Conservation (phyloP, 1,140 invertebrate genomes). For the Aleiodes sp. region DNA sequence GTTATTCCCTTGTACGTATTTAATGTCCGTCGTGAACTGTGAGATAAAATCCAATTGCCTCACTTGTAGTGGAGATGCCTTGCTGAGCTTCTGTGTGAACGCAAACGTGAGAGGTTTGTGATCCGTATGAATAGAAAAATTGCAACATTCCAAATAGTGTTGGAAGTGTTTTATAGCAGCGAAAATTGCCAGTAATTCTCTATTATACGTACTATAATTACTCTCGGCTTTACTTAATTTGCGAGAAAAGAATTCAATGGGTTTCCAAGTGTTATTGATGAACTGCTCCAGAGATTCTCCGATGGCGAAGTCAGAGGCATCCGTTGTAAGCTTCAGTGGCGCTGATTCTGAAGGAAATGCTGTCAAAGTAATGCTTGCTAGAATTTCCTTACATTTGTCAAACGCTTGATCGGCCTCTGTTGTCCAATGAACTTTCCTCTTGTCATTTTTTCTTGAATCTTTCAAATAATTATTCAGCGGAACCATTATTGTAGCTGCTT, state of each 20-base stretch:
- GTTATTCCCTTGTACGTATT: neutral
- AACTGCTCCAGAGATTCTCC: neutral
- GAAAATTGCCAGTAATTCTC: neutral
- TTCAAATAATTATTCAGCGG: slow-evolving; percentile 35
- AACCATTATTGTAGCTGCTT: slow-evolving; percentile 39
- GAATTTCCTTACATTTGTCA: slow-evolving; percentile 27
- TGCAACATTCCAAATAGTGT: neutral
- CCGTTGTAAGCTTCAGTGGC: neutral
- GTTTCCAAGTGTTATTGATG: neutral
- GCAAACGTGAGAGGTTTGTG: neutral
- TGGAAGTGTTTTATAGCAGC: neutral
- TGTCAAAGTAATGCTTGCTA: slow-evolving; percentile 14
- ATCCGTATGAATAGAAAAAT: neutral
- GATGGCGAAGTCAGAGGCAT: neutral
- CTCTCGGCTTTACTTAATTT: neutral
- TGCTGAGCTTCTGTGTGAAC: neutral
- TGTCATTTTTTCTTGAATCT: slow-evolving; percentile 40
- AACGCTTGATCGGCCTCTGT: slow-evolving; percentile 27
- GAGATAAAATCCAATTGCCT: neutral
- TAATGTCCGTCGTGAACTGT: neutral
- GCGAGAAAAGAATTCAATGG: neutral
- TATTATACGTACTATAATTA: neutral
- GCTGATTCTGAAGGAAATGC: neutral
- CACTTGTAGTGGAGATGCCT: neutral
- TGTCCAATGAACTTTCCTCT: slow-evolving; percentile 22